Conservation (phyloP, 2,888 invertebrate species). For the Formica aserva region DNA sequence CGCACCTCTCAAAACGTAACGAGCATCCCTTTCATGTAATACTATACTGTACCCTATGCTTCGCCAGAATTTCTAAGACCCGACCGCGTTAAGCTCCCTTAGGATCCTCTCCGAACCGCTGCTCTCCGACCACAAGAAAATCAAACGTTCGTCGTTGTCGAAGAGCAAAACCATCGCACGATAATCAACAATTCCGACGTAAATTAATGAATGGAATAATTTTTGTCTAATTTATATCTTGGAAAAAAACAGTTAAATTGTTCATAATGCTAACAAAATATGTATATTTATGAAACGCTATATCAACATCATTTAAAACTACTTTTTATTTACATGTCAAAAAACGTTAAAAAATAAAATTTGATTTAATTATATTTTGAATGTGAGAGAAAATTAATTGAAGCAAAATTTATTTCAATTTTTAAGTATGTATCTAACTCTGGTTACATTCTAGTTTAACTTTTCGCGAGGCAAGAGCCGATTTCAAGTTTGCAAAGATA, state of each 20-base stretch:
- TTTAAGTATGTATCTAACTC: background rate
- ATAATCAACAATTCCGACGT: conserved; percentile 27
- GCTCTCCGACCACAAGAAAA: conserved; percentile 42
- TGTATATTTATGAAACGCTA: background rate
- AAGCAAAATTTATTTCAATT: background rate
- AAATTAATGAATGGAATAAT: conserved; percentile 14
- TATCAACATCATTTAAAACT: background rate
- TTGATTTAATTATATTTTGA: background rate
- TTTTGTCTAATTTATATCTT: background rate
- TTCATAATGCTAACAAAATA: background rate
- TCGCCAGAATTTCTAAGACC: conserved; percentile 55
- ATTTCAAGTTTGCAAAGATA: conserved; percentile 22
- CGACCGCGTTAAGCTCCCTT: conserved; percentile 48
- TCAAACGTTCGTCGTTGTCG: conserved; percentile 13
- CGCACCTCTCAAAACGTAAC: conserved; percentile 62
- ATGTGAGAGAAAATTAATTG: background rate
- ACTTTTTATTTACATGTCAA: background rate
- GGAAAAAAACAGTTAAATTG: background rate
- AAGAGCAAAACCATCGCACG: conserved; percentile 7
- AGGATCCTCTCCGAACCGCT: conserved; percentile 28
- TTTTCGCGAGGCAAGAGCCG: background rate
- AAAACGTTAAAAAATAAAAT: background rate
- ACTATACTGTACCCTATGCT: conserved; percentile 42
- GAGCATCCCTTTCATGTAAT: conserved; percentile 70
- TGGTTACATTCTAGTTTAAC: background rate